phyloP scores from a whole-genome alignment of 2,113 vertebrate genomes.

The Coturnix japonica region DNA sequence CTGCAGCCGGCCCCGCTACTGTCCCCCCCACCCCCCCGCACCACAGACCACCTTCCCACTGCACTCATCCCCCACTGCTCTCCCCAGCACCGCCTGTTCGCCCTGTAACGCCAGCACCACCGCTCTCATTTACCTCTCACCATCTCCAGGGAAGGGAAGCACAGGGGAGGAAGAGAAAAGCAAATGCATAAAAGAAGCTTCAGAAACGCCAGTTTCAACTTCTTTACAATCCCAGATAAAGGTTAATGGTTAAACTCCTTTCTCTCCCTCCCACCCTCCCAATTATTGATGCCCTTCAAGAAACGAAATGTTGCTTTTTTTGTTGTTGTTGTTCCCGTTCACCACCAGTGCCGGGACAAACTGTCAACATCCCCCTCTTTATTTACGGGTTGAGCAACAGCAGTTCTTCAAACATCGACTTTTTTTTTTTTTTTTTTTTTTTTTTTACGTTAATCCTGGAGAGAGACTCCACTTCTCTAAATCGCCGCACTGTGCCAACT shows the following conservation, averaged over 20 bases:
- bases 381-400: slow-evolving; percentile 64
- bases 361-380: slow-evolving; percentile 41
- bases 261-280: slow-evolving; percentile 26
- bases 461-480: slow-evolving; percentile 58
- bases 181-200: slow-evolving; percentile 15
- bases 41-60: neutral
- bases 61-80: slow-evolving; percentile 30
- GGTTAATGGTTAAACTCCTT: slow-evolving; percentile 68
- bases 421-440: neutral
- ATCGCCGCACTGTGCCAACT: slow-evolving; percentile 51
- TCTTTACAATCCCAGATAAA: slow-evolving; percentile 55
- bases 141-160: slow-evolving; percentile 17
- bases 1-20: neutral
- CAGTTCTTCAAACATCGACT: slow-evolving; percentile 58
- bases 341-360: slow-evolving; percentile 43
- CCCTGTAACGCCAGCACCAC: slow-evolving; percentile 3
- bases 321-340: slow-evolving; percentile 29
- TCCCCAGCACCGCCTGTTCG: slow-evolving; percentile 15
- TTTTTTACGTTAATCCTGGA: slow-evolving; percentile 45
- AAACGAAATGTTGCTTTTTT: neutral
- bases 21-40: neutral
- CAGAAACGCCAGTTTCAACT: slow-evolving; percentile 12
- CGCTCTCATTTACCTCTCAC: slow-evolving; percentile 38
- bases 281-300: slow-evolving; percentile 58
- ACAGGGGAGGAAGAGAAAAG: neutral